These are phyloP conservation scores for Platerodrilus igneus DNA, from an alignment of 2,888 invertebrate species.

Conservation along the genomic window DNA sequence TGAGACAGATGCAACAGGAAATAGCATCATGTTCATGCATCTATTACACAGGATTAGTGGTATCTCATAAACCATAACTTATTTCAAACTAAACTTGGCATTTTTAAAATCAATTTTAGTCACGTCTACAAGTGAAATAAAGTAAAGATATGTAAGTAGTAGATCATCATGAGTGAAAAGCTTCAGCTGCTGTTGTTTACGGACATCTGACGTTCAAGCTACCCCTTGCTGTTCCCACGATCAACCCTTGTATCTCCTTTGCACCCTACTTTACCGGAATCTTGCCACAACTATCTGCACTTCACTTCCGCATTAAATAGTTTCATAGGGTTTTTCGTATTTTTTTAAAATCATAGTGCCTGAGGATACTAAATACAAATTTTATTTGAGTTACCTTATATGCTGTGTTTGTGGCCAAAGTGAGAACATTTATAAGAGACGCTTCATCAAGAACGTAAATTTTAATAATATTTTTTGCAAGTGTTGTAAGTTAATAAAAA, in stretches of 20 bases:
- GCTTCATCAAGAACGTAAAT: no score
- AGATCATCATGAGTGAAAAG: constrained; percentile 24
- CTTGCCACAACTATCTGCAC: constrained; percentile 43
- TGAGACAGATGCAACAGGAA: constrained; percentile 32
- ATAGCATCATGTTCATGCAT: constrained; percentile 27
- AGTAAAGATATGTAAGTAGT: constrained; percentile 19
- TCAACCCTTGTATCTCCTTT: constrained; percentile 41
- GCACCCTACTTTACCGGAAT: constrained; percentile 44
- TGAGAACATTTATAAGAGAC: no score
- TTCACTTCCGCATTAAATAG: constrained; percentile 42
- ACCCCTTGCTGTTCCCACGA: constrained; percentile 44
- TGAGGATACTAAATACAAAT: no score
- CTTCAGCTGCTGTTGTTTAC: constrained; percentile 27
- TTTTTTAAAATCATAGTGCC: constrained; percentile 13
- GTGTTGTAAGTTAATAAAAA: no score
- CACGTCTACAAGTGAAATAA: constrained; percentile 17
- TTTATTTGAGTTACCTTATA: no score
- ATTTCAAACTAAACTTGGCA: constrained; percentile 8
- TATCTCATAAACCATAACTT: not conserved
- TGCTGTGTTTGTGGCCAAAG: no score
- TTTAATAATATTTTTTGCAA: no score
- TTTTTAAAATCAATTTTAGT: constrained; percentile 18
- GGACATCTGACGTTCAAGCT: constrained; percentile 25
- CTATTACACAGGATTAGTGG: constrained; percentile 18
- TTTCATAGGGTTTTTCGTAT: constrained; percentile 23